Conservation (phyloP, 2,888 invertebrate species). For the Drosophila pseudotalamancana region DNA sequence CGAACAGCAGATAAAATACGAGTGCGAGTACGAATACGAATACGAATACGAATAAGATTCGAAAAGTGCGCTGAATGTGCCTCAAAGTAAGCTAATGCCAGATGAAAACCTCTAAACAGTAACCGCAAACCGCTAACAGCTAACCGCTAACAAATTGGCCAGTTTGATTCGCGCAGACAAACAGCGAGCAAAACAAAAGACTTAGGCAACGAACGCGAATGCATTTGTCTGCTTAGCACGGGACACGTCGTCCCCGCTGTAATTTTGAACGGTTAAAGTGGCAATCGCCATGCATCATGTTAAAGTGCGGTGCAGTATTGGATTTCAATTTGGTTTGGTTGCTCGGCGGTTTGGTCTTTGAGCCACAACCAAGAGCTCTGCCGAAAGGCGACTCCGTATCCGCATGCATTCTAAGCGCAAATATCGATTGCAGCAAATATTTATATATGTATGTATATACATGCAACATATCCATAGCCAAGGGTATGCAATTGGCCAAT, state of each 20-base stretch:
- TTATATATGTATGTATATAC: background rate
- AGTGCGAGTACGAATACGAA: too few species aligned
- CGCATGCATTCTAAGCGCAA: conserved; percentile 9
- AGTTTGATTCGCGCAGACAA: conserved; percentile 3
- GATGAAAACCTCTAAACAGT: conserved; percentile 34
- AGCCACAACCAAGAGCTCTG: background rate
- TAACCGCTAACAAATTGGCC: conserved; percentile 48
- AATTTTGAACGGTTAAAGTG: conserved; percentile 67
- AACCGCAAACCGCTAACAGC: conserved; percentile 15
- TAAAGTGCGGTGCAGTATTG: conserved; percentile 11
- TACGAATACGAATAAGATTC: conserved; percentile 12
- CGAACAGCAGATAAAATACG: conserved; percentile 21
- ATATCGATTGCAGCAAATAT: conserved; percentile 39
- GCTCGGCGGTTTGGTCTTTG: conserved; percentile 1
- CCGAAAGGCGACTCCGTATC: conserved; percentile 19
- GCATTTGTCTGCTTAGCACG: conserved; percentile 38
- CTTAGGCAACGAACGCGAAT: conserved; percentile 71
- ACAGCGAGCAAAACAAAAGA: conserved; percentile 60
- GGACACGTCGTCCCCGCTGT: conserved; percentile 29
- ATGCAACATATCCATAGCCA: conserved; percentile 45
- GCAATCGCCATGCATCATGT: conserved; percentile 54
- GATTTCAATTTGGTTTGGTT: background rate
- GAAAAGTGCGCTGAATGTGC: conserved; percentile 35
- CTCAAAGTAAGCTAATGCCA: conserved; percentile 65
- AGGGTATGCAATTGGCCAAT: conserved; percentile 43